Conservation (phyloP, 1,140 invertebrate species). For the Scylla paramamosain region DNA sequence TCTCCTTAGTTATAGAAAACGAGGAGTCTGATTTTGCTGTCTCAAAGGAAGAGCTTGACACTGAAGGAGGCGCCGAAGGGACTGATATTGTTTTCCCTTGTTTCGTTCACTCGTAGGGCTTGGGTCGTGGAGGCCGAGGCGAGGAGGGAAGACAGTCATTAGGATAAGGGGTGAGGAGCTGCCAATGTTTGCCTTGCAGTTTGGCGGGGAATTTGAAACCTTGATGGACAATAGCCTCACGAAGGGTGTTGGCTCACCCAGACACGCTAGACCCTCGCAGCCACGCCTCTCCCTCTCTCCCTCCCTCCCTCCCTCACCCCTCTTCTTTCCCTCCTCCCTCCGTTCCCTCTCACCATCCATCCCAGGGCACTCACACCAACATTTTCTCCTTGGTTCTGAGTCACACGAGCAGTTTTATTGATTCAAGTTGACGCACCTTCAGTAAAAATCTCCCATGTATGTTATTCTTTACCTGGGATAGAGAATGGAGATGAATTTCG, state of each 20-base stretch:
- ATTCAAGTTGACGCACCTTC: not conserved
- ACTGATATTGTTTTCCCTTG: not conserved
- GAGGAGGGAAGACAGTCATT: constrained; percentile 72
- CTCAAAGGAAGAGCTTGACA: no score
- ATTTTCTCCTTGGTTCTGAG: not conserved
- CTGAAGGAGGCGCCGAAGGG: not conserved
- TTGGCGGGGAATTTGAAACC: constrained; percentile 73
- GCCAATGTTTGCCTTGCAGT: constrained; percentile 52
- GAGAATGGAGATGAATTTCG: no score
- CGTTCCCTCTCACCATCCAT: not conserved
- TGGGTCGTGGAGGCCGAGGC: constrained; percentile 18
- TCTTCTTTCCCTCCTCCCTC: not conserved
- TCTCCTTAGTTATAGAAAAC: not conserved
- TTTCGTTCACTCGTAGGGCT: constrained; percentile 26
- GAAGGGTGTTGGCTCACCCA: constrained; percentile 46
- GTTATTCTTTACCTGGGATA: no score
- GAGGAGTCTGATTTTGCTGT: not conserved
- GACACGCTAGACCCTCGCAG: constrained; percentile 47
- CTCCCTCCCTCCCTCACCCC: not conserved
- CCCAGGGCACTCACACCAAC: not conserved
- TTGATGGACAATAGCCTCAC: constrained; percentile 69
- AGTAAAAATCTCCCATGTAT: not conserved
- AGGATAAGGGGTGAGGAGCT: constrained; percentile 72
- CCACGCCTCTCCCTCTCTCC: constrained; percentile 30
- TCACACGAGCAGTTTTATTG: not conserved